Base-by-base conservation (phyloP, 2,888 invertebrate species). In the Portevinia maculata region DNA sequence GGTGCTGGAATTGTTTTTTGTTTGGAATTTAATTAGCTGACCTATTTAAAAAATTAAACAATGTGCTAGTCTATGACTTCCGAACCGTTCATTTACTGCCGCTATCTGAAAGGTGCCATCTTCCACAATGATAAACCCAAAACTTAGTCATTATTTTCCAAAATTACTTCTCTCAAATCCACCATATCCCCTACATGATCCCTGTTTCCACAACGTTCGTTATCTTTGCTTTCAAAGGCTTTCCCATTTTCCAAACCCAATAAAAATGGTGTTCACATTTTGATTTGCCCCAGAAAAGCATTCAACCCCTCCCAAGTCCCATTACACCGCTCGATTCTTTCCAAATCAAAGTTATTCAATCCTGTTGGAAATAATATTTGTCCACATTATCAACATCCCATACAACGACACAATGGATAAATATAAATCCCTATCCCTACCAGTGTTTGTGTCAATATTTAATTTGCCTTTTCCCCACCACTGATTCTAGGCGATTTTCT, bases 391-490 rank as follows among this genome's bases (percentile, higher is more conserved):
- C 79, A 60, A 67, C 44, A 30, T 60, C 17, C 19, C 32, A 59
- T 19, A 1, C 3, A 28, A 11, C 13, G 15, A 39, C 15, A 13
- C 7, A 39, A 4, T 21, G 28, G 19, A 41, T 30, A 30, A 17
- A 13, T 24, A 17, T 46, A 62, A 78, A 71, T 57, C 55, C 75
- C 15, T 64, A 50, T 57, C 62, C 79, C 19, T 69, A 50, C 53
- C 48, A 41, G 50, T 76, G 78, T 78, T 83, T 83, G 62, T 73
- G 83, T 83, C 78, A 83, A 71, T 67, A 81, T 75, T 69, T 81
- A 81, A 81, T 81, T 81, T 75, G 79, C 34, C 30, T 15, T 52
- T 55, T 59, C 37, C 17, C 41, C 32, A 21, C 19, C 21, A 32
- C 34, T 48, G 65, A 53, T 64, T 70, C 39, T 53, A 44, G 9